phyloP scores from a whole-genome alignment of 2,888 invertebrate genomes.

The Synergus laeviventris region DNA sequence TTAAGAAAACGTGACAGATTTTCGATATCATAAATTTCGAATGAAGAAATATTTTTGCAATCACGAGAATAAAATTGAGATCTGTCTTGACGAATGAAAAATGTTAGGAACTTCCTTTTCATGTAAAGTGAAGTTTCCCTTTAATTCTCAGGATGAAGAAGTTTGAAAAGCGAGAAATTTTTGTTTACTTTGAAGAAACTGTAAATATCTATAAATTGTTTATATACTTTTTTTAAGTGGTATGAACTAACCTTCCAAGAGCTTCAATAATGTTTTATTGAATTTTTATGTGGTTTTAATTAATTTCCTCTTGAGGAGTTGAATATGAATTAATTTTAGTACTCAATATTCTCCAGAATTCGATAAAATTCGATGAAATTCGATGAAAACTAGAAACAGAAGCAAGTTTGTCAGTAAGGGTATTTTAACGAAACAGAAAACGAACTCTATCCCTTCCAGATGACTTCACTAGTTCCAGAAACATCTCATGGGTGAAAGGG shows the following conservation, averaged over 20 bases:
- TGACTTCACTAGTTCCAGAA: slow-evolving; percentile 52
- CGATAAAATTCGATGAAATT: too few relatives aligned
- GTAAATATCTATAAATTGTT: background rate
- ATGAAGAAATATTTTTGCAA: background rate
- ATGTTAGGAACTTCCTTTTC: background rate
- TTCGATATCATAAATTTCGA: background rate
- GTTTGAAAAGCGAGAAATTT: background rate
- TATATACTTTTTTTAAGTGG: background rate
- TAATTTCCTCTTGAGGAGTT: background rate
- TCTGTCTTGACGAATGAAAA: background rate
- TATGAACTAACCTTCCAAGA: too few relatives aligned
- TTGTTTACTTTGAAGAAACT: background rate
- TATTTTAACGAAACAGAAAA: slow-evolving; percentile 47
- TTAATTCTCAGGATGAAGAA: too few relatives aligned
- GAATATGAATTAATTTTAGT: background rate
- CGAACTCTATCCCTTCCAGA: slow-evolving; percentile 59
- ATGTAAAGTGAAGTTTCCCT: background rate
- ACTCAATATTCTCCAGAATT: background rate
- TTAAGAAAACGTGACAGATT: background rate
- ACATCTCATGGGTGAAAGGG: slow-evolving; percentile 51
- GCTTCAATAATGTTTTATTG: too few relatives aligned
- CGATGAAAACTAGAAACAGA: background rate
- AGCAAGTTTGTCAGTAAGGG: slow-evolving; percentile 42
- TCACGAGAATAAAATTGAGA: background rate
- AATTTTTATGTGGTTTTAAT: background rate